Percentiles rank a stretch among this genome's conserved stretches.
Conservation (phyloP, 2,888 invertebrate genomes). For the Germaria angustata region DNA sequence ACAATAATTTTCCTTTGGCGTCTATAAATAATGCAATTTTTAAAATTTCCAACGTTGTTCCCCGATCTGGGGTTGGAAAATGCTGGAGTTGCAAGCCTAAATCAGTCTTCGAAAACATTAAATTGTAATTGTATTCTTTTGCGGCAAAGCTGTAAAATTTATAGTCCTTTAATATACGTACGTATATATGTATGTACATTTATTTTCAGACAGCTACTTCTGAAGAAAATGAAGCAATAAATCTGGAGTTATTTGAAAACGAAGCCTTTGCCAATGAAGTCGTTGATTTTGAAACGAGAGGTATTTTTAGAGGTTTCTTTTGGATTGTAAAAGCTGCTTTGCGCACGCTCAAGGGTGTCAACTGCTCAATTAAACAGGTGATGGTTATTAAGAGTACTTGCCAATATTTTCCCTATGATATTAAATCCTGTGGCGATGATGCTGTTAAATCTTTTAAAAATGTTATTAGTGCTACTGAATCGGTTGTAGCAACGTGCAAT, state of each 20-base stretch:
- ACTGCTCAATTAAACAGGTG: constrained; percentile 39
- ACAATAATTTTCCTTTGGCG: too few species aligned
- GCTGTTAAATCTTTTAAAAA: not conserved
- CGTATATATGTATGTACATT: not conserved
- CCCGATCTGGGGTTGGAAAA: too few species aligned
- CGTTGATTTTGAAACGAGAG: not conserved
- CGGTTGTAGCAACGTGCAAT: not conserved
- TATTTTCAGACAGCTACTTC: not conserved
- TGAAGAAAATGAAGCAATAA: not conserved
- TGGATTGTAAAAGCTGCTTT: constrained; percentile 19
- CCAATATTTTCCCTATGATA: not conserved
- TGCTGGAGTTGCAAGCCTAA: too few species aligned
- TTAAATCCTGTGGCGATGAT: constrained; percentile 28
- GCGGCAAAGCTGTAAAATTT: too few species aligned
- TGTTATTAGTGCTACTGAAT: not conserved
- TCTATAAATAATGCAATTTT: too few species aligned
- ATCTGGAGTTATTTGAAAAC: not conserved
- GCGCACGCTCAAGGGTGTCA: constrained; percentile 43
- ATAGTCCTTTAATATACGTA: too few species aligned
- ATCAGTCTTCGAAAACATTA: too few species aligned
- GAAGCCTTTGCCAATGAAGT: constrained; percentile 15
- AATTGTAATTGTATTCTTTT: too few species aligned
- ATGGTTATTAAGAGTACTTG: constrained; percentile 1
- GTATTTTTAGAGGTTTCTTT: not conserved
- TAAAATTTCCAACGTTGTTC: too few species aligned